These are phyloP conservation scores for Drosophila melanica DNA, from an alignment of 1,140 invertebrate species.

Conservation along the genomic window DNA sequence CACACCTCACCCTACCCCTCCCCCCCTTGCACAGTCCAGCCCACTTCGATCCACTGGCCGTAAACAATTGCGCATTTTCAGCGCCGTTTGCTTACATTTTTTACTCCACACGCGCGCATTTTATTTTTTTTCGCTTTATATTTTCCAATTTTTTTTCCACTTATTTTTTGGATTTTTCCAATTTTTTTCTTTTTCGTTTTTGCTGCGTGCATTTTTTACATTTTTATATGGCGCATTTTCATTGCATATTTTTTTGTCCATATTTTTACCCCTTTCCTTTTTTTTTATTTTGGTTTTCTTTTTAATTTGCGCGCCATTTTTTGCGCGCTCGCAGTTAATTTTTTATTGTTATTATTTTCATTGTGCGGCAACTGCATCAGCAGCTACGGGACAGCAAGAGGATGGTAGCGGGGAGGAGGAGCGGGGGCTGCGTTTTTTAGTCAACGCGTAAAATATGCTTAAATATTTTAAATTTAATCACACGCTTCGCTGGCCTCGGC, in stretches of 20 bases:
- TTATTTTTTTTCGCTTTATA: conserved; percentile 47
- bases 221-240: conserved; percentile 47
- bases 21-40: not conserved
- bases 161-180: conserved; percentile 27
- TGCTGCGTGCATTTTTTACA: not conserved
- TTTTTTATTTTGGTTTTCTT: conserved; percentile 55
- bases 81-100: conserved; percentile 78
- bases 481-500: conserved; percentile 73
- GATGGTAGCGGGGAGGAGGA: not conserved
- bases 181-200: conserved; percentile 5
- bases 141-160: conserved; percentile 32
- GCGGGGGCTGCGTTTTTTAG: conserved; percentile 47
- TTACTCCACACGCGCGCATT: conserved; percentile 33
- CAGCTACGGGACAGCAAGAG: not conserved
- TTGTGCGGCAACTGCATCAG: conserved; percentile 15
- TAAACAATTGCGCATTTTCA: conserved; percentile 81
- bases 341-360: conserved; percentile 79
- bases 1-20: no score
- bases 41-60: conserved; percentile 48
- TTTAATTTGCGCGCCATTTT: conserved; percentile 76
- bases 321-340: conserved; percentile 70
- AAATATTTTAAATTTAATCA: conserved; percentile 83
- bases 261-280: conserved; percentile 15
- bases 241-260: conserved; percentile 46
- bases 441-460: conserved; percentile 82